Evolutionary conservation across 1,140 invertebrate species (phyloP).

Genomic region (Pseudomyrmex gracilis): DNA sequence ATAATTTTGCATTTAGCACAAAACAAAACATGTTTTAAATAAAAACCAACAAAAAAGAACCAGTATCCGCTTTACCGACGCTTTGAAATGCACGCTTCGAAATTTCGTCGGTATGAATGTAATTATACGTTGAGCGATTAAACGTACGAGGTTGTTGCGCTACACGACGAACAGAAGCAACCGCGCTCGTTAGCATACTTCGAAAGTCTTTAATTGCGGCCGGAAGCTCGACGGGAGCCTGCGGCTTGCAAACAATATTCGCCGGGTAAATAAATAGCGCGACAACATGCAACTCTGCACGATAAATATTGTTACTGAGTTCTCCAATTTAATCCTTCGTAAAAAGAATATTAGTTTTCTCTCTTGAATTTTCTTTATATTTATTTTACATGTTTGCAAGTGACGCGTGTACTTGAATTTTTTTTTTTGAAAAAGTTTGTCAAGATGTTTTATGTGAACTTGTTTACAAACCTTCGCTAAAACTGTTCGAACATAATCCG

Average conservation of each 20-base stretch:
- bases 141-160: constrained; percentile 34
- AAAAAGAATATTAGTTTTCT: not conserved
- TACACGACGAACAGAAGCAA: constrained; percentile 17
- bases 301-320: constrained; percentile 33
- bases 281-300: constrained; percentile 28
- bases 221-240: constrained; percentile 19
- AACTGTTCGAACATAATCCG: no score
- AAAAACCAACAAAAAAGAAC: not conserved
- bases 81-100: not conserved
- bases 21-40: not conserved
- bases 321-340: constrained; percentile 8
- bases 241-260: constrained; percentile 44
- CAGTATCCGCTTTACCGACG: not conserved
- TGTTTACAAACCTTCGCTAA: no score
- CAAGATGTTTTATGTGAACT: no score
- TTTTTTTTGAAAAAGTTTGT: no score
- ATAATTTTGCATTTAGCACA: not conserved
- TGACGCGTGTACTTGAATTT: no score
- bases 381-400: not conserved
- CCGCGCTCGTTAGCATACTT: constrained; percentile 55
- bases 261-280: constrained; percentile 39
- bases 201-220: constrained; percentile 58
- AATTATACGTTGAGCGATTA: constrained; percentile 52
- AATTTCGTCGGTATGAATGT: constrained; percentile 42
- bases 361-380: not conserved